Evolutionary conservation across 2,888 invertebrate species (phyloP).

Genomic region (Ornithoptera priamus): DNA sequence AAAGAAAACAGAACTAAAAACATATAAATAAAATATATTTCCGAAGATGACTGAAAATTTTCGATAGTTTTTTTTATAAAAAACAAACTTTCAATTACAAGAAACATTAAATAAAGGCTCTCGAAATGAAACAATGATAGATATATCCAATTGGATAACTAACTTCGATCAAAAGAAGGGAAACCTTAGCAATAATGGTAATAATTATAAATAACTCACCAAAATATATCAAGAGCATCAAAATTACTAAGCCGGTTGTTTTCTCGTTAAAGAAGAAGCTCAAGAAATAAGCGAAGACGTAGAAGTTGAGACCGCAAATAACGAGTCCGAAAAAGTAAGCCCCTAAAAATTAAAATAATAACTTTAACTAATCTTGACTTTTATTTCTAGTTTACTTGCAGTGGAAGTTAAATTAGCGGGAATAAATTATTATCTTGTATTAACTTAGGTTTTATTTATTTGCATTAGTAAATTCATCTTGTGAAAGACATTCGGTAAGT

Average conservation of each 20-base stretch:
- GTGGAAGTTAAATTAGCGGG: too few species aligned
- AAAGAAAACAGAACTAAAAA: neutral
- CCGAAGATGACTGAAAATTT: neutral
- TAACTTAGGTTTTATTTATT: too few species aligned
- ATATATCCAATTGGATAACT: too few species aligned
- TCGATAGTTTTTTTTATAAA: neutral
- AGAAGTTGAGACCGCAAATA: constrained; percentile 78
- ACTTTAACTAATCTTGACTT: too few species aligned
- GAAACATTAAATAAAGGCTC: neutral
- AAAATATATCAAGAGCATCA: constrained; percentile 29
- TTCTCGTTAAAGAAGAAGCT: constrained; percentile 35
- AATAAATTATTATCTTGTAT: too few species aligned
- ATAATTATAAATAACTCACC: constrained; percentile 29
- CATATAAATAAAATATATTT: neutral
- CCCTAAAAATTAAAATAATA: constrained; percentile 47
- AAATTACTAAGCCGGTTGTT: constrained; percentile 26
- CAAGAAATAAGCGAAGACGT: constrained; percentile 81
- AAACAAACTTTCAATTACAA: neutral
- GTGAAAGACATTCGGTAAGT: too few species aligned
- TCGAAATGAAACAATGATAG: too few species aligned
- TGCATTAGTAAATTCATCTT: too few species aligned
- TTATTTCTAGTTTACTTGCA: too few species aligned
- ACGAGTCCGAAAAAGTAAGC: constrained; percentile 67
- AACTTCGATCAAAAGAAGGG: neutral
- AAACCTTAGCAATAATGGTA: neutral